Evolutionary conservation across 2,888 invertebrate species (phyloP).

Genomic region (Spodoptera picta): DNA sequence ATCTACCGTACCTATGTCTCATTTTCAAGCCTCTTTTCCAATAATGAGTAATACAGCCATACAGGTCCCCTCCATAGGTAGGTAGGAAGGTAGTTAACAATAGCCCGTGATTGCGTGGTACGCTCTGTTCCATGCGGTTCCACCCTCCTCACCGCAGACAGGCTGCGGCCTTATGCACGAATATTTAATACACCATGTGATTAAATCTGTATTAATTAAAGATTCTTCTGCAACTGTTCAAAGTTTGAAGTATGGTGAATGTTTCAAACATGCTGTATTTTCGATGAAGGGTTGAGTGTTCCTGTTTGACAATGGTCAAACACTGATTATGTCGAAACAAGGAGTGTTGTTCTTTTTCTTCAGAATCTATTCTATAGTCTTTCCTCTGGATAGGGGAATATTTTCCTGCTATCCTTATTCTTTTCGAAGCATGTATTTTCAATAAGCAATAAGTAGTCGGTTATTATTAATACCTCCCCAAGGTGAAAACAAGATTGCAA

Average conservation of each 20-base stretch:
- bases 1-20: slow-evolving; percentile 9
- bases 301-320: too few relatives aligned
- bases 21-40: slow-evolving; percentile 33
- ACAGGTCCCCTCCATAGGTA: slow-evolving; percentile 7
- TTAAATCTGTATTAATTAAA: slow-evolving; percentile 69
- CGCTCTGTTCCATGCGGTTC: slow-evolving; percentile 69
- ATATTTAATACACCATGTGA: slow-evolving; percentile 68
- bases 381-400: too few relatives aligned
- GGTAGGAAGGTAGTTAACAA: slow-evolving; percentile 62
- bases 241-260: slow-evolving; percentile 4
- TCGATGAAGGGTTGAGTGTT: too few relatives aligned
- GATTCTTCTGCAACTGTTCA: slow-evolving; percentile 39
- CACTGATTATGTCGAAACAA: too few relatives aligned
- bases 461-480: too few relatives aligned
- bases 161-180: slow-evolving; percentile 59
- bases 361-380: too few relatives aligned
- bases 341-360: too few relatives aligned
- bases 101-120: slow-evolving; percentile 76
- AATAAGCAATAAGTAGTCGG: too few relatives aligned
- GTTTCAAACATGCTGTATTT: not conserved
- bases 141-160: slow-evolving; percentile 61
- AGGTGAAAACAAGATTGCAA: too few relatives aligned
- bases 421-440: too few relatives aligned
- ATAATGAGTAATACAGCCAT: slow-evolving; percentile 42
- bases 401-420: too few relatives aligned